A percentile compares a stretch with the other conserved stretches of the same genome.
phyloP scores from a whole-genome alignment of 2,797 vertebrate genomes.

The Manis pentadactyla region DNA sequence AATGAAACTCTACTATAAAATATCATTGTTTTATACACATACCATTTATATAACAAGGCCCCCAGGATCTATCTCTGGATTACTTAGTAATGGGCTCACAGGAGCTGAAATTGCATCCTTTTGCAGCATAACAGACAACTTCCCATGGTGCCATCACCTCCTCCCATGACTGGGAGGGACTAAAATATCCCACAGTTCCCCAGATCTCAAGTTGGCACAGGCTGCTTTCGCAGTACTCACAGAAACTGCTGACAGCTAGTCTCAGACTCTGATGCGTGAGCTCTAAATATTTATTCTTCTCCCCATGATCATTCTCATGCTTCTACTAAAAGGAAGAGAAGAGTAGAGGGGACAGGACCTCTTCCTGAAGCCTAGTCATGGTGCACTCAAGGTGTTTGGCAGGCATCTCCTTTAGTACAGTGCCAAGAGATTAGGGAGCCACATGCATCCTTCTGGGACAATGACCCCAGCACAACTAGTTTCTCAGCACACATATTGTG shows the following conservation, averaged over 20 bases:
- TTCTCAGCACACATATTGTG: background rate
- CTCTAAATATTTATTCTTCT: background rate
- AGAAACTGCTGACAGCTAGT: background rate
- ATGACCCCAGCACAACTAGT: background rate
- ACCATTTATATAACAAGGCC: background rate
- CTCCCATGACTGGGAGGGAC: background rate
- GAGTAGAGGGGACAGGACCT: fast-evolving
- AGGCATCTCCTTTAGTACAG: background rate
- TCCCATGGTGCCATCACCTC: background rate
- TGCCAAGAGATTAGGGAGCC: background rate
- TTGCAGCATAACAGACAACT: background rate
- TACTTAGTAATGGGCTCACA: background rate
- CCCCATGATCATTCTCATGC: background rate
- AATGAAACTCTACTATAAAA: background rate
- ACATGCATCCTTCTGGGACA: background rate
- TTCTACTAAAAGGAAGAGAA: background rate
- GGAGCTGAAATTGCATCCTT: background rate
- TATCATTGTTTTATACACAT: background rate
- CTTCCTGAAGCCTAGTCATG: background rate
- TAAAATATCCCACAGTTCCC: background rate
- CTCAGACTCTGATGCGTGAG: background rate
- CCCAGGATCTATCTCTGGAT: background rate
- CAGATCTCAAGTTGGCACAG: background rate
- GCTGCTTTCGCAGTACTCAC: background rate
- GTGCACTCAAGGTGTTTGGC: background rate